Evolutionary conservation across 2,888 invertebrate genomes (phyloP), one percentile per base, ranked within the genome.

Genomic region (Drosophila mayaguana): DNA sequence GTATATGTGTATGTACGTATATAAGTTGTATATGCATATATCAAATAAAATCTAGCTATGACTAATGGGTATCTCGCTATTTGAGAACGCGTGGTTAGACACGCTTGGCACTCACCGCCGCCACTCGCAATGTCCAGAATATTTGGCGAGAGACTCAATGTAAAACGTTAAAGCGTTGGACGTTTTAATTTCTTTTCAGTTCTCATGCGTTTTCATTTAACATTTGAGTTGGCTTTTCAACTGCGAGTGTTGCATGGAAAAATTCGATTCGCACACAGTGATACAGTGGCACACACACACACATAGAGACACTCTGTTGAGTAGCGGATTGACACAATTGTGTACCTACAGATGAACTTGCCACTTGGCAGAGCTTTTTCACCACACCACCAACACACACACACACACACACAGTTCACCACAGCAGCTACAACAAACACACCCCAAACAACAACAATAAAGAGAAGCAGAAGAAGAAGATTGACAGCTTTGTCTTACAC

Each of bases 281-380:
- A n/a, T n/a, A n/a, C n/a, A n/a, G n/a, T n/a, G n/a, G n/a, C 32
- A 28, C 48, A 55, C 16, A 38, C 28, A 8, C 32, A 34, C 18
- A 40, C 12, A 51, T 7, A 9, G 18, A 51, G 20, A 51, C 46
- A 60, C 71, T 62, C 73, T 64, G 50, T 51, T 51, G 48, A 59
- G 61, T 38, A 61, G 63, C 59, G 63, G 59, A 64, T 75, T 70
- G 81, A 70, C 84, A 75, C 75, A 80, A 71, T 80, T 88, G 81
- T 86, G 78, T 88, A 83, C 83, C 88, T 88, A 88, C 70, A 74
- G 74, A 78, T 76, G 83, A 88, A 80, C 75, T 81, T 87, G 84
- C 69, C 51, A 71, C 64, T 64, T 55, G 70, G 38, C 36, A 69
- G 60, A 88, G 83, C 87, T 83, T 84, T 85, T 70, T n/a, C 69